Base-by-base conservation (phyloP, 1,140 invertebrate genomes). In the Anoplophora glabripennis region DNA sequence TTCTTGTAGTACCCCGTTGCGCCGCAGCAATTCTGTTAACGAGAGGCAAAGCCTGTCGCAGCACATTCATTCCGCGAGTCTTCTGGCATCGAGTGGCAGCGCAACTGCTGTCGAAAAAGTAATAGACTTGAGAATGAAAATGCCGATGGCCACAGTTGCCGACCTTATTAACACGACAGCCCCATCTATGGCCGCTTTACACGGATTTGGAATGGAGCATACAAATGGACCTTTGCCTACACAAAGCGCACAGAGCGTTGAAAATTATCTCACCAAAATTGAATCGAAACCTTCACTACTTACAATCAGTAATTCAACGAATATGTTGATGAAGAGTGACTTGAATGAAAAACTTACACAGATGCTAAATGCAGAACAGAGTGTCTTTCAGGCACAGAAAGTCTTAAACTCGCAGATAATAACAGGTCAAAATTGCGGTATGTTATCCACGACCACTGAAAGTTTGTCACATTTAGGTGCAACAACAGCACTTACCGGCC, bases 221-320 rank as follows among this genome's bases (percentile, higher is more conserved):
- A 58, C 63, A 7, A 61, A 40, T 34, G 57, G 49, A 12, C 76
- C 82, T 7, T 64, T 86, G 3, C 81, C 82, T 0, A 72, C 81
- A 0, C 78, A 84, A 65, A 81, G 71, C 66, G 80, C 75, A 4
- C 78, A 79, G 59, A 83, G 83, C 74, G 75, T 83, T 14, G 83
- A 84, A 57, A 84, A 80, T 62, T 85, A 80, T 66, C 70, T 85
- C 3, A 83, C 81, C 36, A 79, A 81, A 34, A 70, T 75, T 12
- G 72, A 74, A 64, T 59, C 59, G 9, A 73, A 74, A 56, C 41
- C 51, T 11, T 41, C 18, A 36, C 10, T 53, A 12, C 7, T 60
- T 34, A 47, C 64, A n/a, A 3, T 21, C n/a, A 40, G 14, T 2
- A 59, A 48, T 21, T n/a, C 40, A 42, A 40, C 54, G 11, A 21